Evolutionary conservation across 1,140 invertebrate genomes (phyloP).

Genomic region (Archegozetes longisetosus): DNA sequence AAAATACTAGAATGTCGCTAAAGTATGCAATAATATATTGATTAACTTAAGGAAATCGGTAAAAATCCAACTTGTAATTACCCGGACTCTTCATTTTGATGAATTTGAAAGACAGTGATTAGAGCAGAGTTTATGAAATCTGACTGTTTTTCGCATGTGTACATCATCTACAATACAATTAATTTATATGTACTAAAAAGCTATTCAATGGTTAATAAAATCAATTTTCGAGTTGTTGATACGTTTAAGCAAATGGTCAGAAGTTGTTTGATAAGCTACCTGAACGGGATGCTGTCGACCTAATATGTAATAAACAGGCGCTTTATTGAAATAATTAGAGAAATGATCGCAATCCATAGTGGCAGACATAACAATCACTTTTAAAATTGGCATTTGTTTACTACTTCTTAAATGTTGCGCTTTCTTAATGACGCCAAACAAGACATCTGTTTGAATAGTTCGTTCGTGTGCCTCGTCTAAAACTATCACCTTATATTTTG

Average conservation of each 20-base stretch:
- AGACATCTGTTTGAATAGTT: slow-evolving; percentile 82
- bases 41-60: too few species aligned
- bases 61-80: neutral
- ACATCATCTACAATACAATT: neutral
- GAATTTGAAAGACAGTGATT: slow-evolving; percentile 78
- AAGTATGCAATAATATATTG: neutral
- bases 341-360: slow-evolving; percentile 92
- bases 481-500: slow-evolving; percentile 65
- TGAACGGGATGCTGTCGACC: slow-evolving; percentile 68
- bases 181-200: neutral
- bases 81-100: slow-evolving; percentile 48
- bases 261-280: slow-evolving; percentile 27
- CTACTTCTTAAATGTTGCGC: slow-evolving; percentile 52
- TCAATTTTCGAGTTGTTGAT: too few species aligned
- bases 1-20: slow-evolving; percentile 82
- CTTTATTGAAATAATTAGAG: slow-evolving; percentile 69
- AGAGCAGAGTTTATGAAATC: slow-evolving; percentile 61
- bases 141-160: slow-evolving; percentile 43
- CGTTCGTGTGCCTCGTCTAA: slow-evolving; percentile 96
- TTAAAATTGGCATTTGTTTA: slow-evolving; percentile 5
- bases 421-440: slow-evolving; percentile 64
- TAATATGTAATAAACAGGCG: slow-evolving; percentile 68
- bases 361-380: slow-evolving; percentile 73
- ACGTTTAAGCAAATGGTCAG: too few species aligned
- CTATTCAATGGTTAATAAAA: slow-evolving; percentile 2